phyloP scores from a whole-genome alignment of 2,797 vertebrate species.

The Tauraco hartlaubi region DNA sequence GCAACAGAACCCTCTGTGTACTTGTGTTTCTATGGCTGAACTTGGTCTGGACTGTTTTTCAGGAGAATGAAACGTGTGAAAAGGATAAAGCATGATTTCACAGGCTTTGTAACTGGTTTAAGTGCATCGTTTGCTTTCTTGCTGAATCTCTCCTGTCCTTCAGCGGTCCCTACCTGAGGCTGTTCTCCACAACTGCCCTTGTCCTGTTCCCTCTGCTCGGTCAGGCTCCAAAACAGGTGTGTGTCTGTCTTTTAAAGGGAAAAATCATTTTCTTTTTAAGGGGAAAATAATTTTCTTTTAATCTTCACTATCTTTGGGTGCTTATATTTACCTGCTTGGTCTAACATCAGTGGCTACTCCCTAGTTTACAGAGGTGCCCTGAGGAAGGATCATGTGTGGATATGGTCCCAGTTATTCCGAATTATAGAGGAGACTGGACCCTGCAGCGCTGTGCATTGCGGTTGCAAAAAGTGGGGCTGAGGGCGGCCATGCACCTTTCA shows the following conservation, averaged over 20 bases:
- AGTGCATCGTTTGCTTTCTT: neutral
- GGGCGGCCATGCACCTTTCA: neutral
- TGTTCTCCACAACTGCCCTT: neutral
- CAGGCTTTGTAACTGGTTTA: neutral
- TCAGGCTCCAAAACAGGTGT: neutral
- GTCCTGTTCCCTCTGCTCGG: neutral
- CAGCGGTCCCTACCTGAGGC: neutral
- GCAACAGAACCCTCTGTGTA: neutral
- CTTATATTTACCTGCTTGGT: accelerated
- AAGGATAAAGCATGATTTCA: neutral
- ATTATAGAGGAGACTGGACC: neutral
- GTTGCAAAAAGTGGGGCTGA: accelerated
- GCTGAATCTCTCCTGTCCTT: neutral
- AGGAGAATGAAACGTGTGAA: neutral
- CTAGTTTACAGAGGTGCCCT: neutral
- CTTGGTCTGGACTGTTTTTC: neutral
- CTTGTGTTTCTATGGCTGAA: neutral
- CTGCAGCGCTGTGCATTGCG: accelerated
- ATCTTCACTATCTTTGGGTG: neutral
- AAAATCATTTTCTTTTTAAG: neutral
- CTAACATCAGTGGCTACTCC: neutral
- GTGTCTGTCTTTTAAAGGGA: neutral
- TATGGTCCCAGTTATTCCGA: neutral
- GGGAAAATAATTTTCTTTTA: neutral
- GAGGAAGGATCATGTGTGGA: neutral